phyloP scores from a whole-genome alignment of 2,113 vertebrate genomes.

The Amblyornis subalaris region DNA sequence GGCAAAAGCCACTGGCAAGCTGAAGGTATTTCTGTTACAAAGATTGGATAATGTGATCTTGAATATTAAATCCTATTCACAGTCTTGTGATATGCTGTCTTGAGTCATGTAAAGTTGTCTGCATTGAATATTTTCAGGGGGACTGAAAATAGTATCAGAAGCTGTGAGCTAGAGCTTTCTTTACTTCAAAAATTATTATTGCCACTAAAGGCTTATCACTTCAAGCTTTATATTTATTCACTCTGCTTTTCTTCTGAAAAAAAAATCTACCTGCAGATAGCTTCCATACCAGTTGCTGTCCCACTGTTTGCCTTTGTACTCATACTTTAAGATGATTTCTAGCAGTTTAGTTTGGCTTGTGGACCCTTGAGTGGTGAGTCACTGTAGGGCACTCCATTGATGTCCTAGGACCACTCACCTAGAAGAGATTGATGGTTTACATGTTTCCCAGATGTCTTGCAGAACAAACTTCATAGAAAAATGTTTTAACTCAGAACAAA shows the following conservation, averaged over 20 bases:
- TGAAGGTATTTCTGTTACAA: conserved; percentile 79
- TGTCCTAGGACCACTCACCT: fast-evolving
- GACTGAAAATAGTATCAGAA: background rate
- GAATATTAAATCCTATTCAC: background rate
- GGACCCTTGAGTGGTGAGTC: background rate
- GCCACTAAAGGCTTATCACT: background rate
- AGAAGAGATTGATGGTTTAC: background rate
- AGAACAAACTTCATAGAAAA: background rate
- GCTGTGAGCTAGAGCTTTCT: background rate
- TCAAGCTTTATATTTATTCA: background rate
- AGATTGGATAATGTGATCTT: background rate
- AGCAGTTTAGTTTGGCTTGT: background rate
- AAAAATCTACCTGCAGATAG: background rate
- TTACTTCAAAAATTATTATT: background rate
- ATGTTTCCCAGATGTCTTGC: background rate
- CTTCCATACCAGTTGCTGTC: background rate
- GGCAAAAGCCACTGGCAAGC: conserved; percentile 88
- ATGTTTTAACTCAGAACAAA: background rate
- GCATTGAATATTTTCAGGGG: background rate
- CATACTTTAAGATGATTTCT: background rate
- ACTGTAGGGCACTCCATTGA: background rate
- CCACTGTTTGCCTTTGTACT: background rate
- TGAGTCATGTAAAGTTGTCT: background rate
- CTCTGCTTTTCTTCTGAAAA: background rate
- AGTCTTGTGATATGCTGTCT: background rate